phyloP scores from a whole-genome alignment of 2,888 invertebrate genomes.

The Anoncus sp. region DNA sequence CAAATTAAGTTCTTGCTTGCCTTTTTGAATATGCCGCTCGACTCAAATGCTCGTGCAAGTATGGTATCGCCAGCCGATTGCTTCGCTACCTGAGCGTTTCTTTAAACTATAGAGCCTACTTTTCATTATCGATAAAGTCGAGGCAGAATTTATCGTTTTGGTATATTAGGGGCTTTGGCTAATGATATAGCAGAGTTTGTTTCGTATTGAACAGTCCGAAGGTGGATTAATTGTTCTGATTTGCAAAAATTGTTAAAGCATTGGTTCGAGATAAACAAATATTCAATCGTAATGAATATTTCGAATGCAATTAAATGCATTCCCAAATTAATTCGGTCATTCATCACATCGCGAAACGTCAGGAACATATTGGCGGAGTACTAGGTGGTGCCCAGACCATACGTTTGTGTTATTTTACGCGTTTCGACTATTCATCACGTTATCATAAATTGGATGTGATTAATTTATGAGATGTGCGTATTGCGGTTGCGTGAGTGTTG shows the following conservation, averaged over 20 bases:
- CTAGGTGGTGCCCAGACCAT: not conserved
- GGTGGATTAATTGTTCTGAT: too few species aligned
- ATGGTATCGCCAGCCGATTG: conserved; percentile 23
- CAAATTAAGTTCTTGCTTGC: conserved; percentile 80
- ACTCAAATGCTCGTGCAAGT: conserved; percentile 33
- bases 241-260: conserved; percentile 1
- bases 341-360: too few species aligned
- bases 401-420: conserved; percentile 23
- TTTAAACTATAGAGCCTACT: conserved; percentile 20
- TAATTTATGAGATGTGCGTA: conserved; percentile 39
- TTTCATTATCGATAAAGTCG: conserved; percentile 40
- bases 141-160: conserved; percentile 9
- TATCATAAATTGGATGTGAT: conserved; percentile 49
- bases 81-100: not conserved
- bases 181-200: not conserved
- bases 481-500: conserved; percentile 14
- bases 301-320: too few species aligned
- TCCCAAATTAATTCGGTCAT: too few species aligned
- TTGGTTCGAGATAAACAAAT: too few species aligned
- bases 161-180: not conserved
- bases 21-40: conserved; percentile 42
- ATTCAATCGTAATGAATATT: too few species aligned
- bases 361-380: conserved; percentile 1
- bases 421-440: conserved; percentile 32
- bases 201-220: too few species aligned